Evolutionary conservation across 2,888 invertebrate genomes (phyloP).

Genomic region (Drosophila atripex): DNA sequence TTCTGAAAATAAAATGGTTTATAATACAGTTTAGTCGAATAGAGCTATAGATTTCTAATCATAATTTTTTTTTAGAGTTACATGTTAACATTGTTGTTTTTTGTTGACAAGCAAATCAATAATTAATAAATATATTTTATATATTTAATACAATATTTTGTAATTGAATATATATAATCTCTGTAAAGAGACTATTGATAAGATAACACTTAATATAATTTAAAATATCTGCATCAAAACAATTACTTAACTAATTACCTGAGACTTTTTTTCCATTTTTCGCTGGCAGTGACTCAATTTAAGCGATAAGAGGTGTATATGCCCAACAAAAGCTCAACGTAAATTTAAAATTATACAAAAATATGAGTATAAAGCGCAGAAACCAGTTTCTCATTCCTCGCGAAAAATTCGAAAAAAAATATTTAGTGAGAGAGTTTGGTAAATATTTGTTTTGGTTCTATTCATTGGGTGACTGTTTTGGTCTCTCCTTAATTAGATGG

Average conservation of each 20-base stretch:
- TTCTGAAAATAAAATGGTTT: conserved; percentile 61
- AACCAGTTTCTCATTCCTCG: conserved; percentile 22
- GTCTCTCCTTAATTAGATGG: conserved; percentile 17
- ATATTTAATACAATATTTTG: no score
- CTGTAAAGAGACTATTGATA: not conserved
- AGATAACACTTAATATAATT: not conserved
- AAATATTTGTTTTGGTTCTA: conserved; percentile 22
- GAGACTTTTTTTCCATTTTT: not conserved
- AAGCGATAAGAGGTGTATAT: conserved; percentile 20
- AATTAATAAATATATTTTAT: no score
- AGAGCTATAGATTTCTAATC: no score
- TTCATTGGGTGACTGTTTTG: conserved; percentile 12
- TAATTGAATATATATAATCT: conserved; percentile 1
- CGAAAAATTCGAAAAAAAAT: conserved; percentile 10
- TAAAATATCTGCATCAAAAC: not conserved
- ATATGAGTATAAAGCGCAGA: conserved; percentile 3
- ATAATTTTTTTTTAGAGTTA: no score
- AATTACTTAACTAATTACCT: not conserved
- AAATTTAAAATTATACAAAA: conserved; percentile 14
- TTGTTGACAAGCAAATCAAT: no score
- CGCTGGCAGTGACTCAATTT: conserved; percentile 21
- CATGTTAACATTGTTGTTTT: no score
- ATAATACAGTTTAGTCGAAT: not conserved
- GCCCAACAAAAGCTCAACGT: conserved; percentile 16
- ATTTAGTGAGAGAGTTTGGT: conserved; percentile 18